A percentile compares a stretch with the other conserved stretches of the same genome.
phyloP scores from a whole-genome alignment of 2,113 vertebrate genomes.

The Brachirus orientalis region DNA sequence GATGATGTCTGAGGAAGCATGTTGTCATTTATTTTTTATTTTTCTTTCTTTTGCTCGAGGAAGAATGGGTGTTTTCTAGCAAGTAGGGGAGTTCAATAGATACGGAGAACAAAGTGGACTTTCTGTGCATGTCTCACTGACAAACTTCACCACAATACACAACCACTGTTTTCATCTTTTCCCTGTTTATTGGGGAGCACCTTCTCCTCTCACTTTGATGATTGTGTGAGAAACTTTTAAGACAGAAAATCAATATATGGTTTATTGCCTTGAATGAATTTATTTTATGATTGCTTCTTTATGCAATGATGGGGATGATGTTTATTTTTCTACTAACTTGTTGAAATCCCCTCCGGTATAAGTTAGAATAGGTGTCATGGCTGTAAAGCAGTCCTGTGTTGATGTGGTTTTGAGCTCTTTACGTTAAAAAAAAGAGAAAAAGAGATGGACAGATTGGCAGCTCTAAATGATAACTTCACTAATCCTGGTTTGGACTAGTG shows the following conservation, averaged over 20 bases:
- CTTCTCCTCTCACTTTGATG: constrained; percentile 67
- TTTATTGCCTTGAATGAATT: constrained; percentile 82
- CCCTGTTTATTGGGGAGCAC: constrained; percentile 42
- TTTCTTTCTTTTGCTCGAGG: constrained; percentile 19
- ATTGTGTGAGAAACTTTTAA: constrained; percentile 76
- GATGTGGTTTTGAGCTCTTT: constrained; percentile 63
- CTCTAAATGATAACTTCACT: constrained; percentile 34
- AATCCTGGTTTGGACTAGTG: constrained; percentile 4
- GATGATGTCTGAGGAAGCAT: constrained; percentile 52
- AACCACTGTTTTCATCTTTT: constrained; percentile 39
- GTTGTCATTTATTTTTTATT: constrained; percentile 14
- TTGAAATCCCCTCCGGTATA: constrained; percentile 71
- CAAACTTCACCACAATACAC: constrained; percentile 33
- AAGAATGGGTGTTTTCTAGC: constrained; percentile 36
- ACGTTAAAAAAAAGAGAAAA: constrained; percentile 8
- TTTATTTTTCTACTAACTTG: constrained; percentile 86
- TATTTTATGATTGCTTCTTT: constrained; percentile 82
- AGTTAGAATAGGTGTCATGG: constrained; percentile 70
- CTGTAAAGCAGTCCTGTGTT: constrained; percentile 51
- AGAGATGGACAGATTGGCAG: constrained; percentile 41
- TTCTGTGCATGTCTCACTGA: constrained; percentile 68
- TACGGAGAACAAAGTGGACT: constrained; percentile 22
- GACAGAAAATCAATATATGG: constrained; percentile 22
- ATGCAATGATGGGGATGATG: constrained; percentile 83
- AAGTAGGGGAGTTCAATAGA: constrained; percentile 7